phyloP scores from a whole-genome alignment of 2,888 invertebrate genomes.

The Miltochrista miniata region DNA sequence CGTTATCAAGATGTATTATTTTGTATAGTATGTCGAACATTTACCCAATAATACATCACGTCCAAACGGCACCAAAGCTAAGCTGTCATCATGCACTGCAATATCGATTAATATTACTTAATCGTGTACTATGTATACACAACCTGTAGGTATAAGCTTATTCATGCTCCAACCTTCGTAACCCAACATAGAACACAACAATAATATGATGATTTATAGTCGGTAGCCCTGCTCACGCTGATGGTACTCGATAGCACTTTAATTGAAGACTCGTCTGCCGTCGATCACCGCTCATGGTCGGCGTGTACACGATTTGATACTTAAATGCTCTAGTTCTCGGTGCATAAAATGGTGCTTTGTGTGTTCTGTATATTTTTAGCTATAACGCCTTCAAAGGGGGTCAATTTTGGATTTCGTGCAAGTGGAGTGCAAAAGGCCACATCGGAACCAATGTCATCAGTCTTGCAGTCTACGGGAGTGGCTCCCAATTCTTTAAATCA shows the following conservation, averaged over 20 bases:
- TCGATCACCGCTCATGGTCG: constrained; percentile 58
- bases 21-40: background rate
- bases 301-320: constrained; percentile 50
- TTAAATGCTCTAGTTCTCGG: constrained; percentile 46
- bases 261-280: constrained; percentile 60
- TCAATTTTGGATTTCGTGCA: too few species aligned
- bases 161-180: constrained; percentile 21
- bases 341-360: constrained; percentile 42
- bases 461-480: too few species aligned
- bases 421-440: too few species aligned
- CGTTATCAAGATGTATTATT: background rate
- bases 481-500: too few species aligned
- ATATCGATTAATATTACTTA: constrained; percentile 14
- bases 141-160: constrained; percentile 5
- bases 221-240: constrained; percentile 32
- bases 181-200: constrained; percentile 27
- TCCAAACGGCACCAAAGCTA: constrained; percentile 1
- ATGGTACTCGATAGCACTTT: constrained; percentile 37
- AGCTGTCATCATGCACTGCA: constrained; percentile 5
- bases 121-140: constrained; percentile 14
- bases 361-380: too few species aligned
- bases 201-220: constrained; percentile 37
- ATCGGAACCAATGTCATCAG: too few species aligned
- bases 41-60: constrained; percentile 9
- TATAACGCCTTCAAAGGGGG: too few species aligned